A percentile compares a stretch with the other conserved stretches of the same genome.
Conservation (phyloP, 2,888 invertebrate genomes). For the Tiliacea aurago region DNA sequence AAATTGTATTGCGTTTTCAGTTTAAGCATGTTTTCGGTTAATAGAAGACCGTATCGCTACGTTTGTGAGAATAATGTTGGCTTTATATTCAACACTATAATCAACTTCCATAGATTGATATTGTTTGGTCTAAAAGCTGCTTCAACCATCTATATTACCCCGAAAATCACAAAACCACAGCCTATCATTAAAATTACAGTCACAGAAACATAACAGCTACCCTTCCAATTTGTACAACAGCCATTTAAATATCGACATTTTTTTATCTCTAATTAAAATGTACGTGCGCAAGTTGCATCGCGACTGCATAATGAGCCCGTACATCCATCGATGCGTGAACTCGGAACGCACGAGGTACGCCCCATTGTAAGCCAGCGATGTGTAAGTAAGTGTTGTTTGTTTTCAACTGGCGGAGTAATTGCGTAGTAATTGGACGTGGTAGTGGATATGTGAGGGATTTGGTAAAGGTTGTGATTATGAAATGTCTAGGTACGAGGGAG, state of each 20-base stretch:
- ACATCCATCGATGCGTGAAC: slow-evolving; percentile 66
- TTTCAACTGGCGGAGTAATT: slow-evolving; percentile 67
- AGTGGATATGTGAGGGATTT: slow-evolving; percentile 35
- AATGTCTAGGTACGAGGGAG: not conserved
- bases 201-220: slow-evolving; percentile 14
- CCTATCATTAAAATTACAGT: not conserved
- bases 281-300: slow-evolving; percentile 42
- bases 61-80: slow-evolving; percentile 30
- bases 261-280: slow-evolving; percentile 65
- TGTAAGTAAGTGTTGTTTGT: slow-evolving; percentile 70
- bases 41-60: slow-evolving; percentile 1
- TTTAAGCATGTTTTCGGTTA: slow-evolving; percentile 13
- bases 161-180: not conserved
- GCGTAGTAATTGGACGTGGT: slow-evolving; percentile 66
- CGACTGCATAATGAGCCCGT: slow-evolving; percentile 64
- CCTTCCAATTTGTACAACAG: slow-evolving; percentile 23
- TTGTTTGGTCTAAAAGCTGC: not conserved
- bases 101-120: not conserved
- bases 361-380: slow-evolving; percentile 67
- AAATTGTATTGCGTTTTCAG: slow-evolving; percentile 38
- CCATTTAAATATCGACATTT: slow-evolving; percentile 51
- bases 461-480: not conserved
- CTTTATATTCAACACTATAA: not conserved
- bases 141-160: not conserved
- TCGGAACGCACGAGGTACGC: slow-evolving; percentile 48